A percentile compares a stretch with the other conserved stretches of the same genome.
These are phyloP conservation scores for Sphaeramia orbicularis DNA, from an alignment of 2,797 vertebrate species.

Conservation along the genomic window DNA sequence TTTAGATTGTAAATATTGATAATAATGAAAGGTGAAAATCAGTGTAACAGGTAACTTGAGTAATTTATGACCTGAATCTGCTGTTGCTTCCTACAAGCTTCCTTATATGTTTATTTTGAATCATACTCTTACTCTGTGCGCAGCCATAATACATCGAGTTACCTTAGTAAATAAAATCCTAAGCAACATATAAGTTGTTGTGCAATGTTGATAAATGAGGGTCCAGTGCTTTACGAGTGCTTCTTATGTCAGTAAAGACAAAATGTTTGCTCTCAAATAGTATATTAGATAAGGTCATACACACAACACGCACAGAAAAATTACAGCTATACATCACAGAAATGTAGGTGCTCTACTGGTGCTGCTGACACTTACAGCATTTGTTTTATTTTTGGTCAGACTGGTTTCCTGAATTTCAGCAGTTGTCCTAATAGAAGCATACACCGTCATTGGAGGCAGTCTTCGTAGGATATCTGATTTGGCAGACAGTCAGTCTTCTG, in stretches of 20 bases:
- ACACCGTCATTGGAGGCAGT: constrained; percentile 3
- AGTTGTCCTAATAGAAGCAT: constrained; percentile 4
- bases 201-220: constrained; percentile 46
- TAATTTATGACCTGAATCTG: too few species aligned
- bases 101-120: too few species aligned
- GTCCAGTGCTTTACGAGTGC: constrained; percentile 11
- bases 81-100: too few species aligned
- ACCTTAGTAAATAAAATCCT: background rate
- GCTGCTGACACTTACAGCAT: constrained; percentile 1
- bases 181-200: background rate
- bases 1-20: too few species aligned
- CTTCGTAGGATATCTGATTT: constrained; percentile 5
- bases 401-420: constrained; percentile 29
- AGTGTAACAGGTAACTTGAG: too few species aligned
- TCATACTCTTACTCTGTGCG: too few species aligned
- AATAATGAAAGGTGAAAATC: too few species aligned
- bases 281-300: constrained; percentile 23
- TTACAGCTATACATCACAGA: constrained; percentile 51
- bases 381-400: constrained; percentile 15
- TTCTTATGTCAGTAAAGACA: constrained; percentile 11
- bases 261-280: constrained; percentile 22
- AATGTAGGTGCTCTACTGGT: constrained; percentile 13
- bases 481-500: constrained; percentile 10
- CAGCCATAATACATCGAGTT: too few species aligned
- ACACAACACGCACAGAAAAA: constrained; percentile 40